These are phyloP conservation scores for Tychaedon coryphoeus DNA, from an alignment of 2,113 vertebrate species.

Conservation along the genomic window DNA sequence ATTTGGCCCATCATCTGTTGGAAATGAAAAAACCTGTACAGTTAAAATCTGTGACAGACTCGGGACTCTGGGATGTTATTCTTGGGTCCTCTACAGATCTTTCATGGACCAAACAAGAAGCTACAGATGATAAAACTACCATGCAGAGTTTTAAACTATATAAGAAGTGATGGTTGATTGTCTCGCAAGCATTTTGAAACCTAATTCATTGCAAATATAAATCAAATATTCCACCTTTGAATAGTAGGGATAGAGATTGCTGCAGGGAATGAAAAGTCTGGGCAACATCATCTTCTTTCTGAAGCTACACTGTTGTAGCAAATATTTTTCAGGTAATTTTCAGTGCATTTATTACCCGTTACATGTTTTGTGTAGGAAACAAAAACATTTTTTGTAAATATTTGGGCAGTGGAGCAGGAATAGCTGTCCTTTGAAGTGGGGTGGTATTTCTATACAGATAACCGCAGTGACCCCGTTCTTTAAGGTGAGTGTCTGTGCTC, in stretches of 20 bases:
- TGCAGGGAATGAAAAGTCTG: not conserved
- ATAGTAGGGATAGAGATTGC: not conserved
- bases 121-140: not conserved
- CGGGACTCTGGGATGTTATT: not conserved
- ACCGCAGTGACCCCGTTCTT: not conserved
- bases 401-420: not conserved
- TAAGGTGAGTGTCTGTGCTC: not conserved
- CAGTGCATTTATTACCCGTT: not conserved
- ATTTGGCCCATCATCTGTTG: not conserved
- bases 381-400: not conserved
- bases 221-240: not conserved
- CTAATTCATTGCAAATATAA: not conserved
- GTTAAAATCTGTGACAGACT: not conserved
- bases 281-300: not conserved
- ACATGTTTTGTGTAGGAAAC: not conserved
- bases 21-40: not conserved
- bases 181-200: not conserved
- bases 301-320: not conserved
- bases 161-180: not conserved
- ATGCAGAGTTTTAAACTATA: not conserved
- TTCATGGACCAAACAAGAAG: not conserved
- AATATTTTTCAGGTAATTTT: not conserved
- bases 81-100: not conserved
- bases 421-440: constrained; percentile 39
- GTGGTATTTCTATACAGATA: constrained; percentile 21